Conservation (phyloP, 1,140 invertebrate genomes). For the Trichonephila clavata region DNA sequence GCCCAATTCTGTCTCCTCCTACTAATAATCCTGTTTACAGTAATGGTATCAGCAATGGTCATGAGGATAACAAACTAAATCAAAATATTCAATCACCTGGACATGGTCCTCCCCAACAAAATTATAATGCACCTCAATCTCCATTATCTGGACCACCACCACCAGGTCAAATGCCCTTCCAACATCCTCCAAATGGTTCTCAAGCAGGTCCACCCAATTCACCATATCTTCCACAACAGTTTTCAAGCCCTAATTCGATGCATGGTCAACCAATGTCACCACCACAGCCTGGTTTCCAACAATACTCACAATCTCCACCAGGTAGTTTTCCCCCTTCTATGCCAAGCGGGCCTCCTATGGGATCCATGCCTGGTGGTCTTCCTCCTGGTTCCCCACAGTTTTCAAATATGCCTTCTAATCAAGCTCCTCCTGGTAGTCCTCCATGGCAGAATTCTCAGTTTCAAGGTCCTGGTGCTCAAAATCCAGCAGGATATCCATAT, state of each 20-base stretch:
- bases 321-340: not conserved
- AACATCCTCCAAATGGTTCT: slow-evolving; percentile 79
- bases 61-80: not conserved
- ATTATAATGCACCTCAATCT: not conserved
- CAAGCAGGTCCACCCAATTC: slow-evolving; percentile 76
- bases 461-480: not conserved
- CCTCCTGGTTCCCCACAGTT: slow-evolving; percentile 14
- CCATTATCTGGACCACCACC: not conserved
- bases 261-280: slow-evolving; percentile 76
- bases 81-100: not conserved
- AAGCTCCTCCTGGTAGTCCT: not conserved
- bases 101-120: slow-evolving; percentile 1
- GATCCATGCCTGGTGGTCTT: not conserved
- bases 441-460: not conserved
- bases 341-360: not conserved
- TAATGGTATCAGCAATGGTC: slow-evolving; percentile 67
- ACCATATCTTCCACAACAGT: slow-evolving; percentile 25
- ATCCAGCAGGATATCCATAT: slow-evolving; percentile 58
- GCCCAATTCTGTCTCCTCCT: not conserved
- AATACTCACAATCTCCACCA: not conserved
- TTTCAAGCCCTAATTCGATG: not conserved
- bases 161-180: not conserved
- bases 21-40: not conserved
- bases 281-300: slow-evolving; percentile 43
- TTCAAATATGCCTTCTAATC: slow-evolving; percentile 24